Percentiles rank a stretch among this genome's conserved stretches.
phyloP scores from a whole-genome alignment of 2,888 invertebrate species.

The Amiota minor region DNA sequence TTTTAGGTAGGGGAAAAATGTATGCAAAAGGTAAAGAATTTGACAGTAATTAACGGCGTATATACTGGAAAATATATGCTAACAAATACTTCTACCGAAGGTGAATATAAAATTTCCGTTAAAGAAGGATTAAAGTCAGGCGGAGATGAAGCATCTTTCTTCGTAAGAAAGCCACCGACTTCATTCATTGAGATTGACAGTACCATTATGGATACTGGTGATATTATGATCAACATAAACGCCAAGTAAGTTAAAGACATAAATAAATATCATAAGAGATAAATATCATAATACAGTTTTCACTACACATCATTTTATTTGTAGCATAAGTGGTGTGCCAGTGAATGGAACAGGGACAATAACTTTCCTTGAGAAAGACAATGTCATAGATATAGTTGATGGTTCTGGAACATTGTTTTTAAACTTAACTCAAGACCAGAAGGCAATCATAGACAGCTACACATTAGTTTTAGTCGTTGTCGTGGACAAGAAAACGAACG shows the following conservation, averaged over 20 bases:
- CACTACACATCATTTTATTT: too few relatives aligned
- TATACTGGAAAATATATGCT: conserved; percentile 84
- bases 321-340: conserved; percentile 83
- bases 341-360: conserved; percentile 81
- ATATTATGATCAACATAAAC: conserved; percentile 83
- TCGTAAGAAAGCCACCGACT: conserved; percentile 93
- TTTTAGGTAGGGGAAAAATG: conserved; percentile 81
- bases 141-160: conserved; percentile 87
- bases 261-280: not conserved
- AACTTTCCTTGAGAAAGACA: conserved; percentile 53
- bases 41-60: conserved; percentile 68
- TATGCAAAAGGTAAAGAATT: too few relatives aligned
- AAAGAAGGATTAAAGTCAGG: conserved; percentile 42
- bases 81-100: conserved; percentile 84
- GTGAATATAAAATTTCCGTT: conserved; percentile 78
- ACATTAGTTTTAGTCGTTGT: conserved; percentile 84
- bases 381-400: conserved; percentile 63
- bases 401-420: conserved; percentile 68
- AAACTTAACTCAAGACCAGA: conserved; percentile 60
- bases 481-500: conserved; percentile 88
- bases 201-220: conserved; percentile 86
- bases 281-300: too few relatives aligned
- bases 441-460: conserved; percentile 42
- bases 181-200: conserved; percentile 86
- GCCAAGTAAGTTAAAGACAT: conserved; percentile 59